Evolutionary conservation across 2,113 vertebrate species (phyloP).

Genomic region (Micromys minutus): DNA sequence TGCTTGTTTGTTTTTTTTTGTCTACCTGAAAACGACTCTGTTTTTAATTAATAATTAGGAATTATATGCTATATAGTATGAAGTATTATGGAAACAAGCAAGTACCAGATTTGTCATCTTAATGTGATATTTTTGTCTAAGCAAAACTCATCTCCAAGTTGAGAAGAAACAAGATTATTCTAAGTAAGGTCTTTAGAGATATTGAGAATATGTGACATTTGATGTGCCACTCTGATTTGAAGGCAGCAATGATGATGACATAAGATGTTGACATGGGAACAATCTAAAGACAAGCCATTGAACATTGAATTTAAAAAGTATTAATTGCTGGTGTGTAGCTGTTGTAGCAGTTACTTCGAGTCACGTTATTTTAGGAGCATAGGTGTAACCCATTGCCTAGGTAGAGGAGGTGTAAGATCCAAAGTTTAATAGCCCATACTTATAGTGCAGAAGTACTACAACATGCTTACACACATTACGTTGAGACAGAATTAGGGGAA

Average conservation of each 20-base stretch:
- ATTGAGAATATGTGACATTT: not conserved
- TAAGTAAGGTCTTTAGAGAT: not conserved
- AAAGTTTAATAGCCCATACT: not conserved
- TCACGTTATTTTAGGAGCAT: not conserved
- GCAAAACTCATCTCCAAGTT: not conserved
- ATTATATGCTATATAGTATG: not conserved
- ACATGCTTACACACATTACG: not conserved
- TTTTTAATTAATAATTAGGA: not conserved
- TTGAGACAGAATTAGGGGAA: not conserved
- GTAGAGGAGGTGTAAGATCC: not conserved
- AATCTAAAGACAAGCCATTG: not conserved
- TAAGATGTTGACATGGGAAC: not conserved
- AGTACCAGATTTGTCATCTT: not conserved
- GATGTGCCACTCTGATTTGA: not conserved
- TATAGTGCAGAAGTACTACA: not conserved
- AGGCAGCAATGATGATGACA: not conserved
- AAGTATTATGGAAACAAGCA: not conserved
- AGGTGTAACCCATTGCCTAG: not conserved
- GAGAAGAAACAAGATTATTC: not conserved
- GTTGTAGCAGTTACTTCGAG: not conserved
- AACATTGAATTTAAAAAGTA: not conserved
- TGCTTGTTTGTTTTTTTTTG: not conserved
- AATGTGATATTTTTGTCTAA: slow-evolving; percentile 13
- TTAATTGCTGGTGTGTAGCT: not conserved
- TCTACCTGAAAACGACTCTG: not conserved